Base-by-base conservation (phyloP, 92 coral and sea anemone species). In the Palythoa caribaeorum region DNA sequence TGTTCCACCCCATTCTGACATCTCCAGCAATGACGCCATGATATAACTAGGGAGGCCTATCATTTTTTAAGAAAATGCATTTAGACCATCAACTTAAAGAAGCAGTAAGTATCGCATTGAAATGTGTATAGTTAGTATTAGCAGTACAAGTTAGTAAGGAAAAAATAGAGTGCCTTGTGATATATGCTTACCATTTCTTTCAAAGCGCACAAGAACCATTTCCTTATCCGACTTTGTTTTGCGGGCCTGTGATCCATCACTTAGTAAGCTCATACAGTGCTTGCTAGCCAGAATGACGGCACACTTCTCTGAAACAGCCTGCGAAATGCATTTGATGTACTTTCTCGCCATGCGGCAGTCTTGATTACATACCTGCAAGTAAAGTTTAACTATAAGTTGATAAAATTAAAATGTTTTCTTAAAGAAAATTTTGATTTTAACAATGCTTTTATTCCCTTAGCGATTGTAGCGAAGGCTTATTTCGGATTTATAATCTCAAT, bases 151-250 rank as follows among this genome's bases (percentile, higher is more conserved):
- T 28, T 28, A 28, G 28, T 28, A 28, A 28, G 28, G 28, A 28
- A 28, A 28, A 28, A 28, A 28, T 28, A 28, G 28, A 28, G 28
- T 0, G 28, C 28, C 28, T 28, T 28, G 28, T 28, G 28, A 28
- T 28, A 28, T 28, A 28, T 28, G 28, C 87, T 68, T 17, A 65
- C 83, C 80, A 74, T 73, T 85, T 72, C 51, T 74, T 53, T 74
- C 83, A 20, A 86, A 75, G 17, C 84, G 89, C 84, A 86, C 73
- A 55, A 86, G 7, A 12, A 86, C 84, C 89, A 86, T 86, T 76
- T 86, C 73, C 19, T 86, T 75, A 48, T 86, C 89, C 0, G 80
- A 69, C 40, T 84, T 84, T 2, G 80, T 84, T 40, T 84, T 84
- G 13, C 80, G 16, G 0, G 74, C 89, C 57, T 86, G 89, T 39